Evolutionary conservation across 2,888 invertebrate species (phyloP), one percentile per base, ranked within the genome.

Genomic region (Ophion ventricosus): DNA sequence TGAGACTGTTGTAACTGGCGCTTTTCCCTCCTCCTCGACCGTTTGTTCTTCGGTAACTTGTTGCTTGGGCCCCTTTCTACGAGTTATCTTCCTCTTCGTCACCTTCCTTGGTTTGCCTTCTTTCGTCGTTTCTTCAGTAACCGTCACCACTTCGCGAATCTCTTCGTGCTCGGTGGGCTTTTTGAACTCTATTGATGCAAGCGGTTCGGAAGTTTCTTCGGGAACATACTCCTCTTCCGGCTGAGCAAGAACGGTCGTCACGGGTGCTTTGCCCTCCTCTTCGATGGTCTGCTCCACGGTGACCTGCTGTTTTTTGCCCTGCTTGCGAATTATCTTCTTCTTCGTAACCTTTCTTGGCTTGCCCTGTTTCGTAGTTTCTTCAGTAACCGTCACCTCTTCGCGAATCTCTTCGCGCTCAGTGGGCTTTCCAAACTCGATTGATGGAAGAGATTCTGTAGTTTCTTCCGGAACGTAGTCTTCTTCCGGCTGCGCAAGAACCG

Each of bases 31-130:
- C 88, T 93, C 91, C 88, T 94, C 92, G 63, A 94, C 90, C 25
- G 94, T 94, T 73, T 92, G 89, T 70, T 94, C 94, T 92, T 94
- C 93, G 0, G 94, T 94, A n/a, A 94, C 89, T 90, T 94, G 94
- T 78, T 93, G 91, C 87, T 91, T 93, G 59, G 91, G 88, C 72
- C 92, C 94, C 85, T 92, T 92, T 69, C 94, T 49, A n/a, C 66
- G 59, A 57, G 70, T 89, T 43, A 88, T 89, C 75, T 80, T 89
- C 85, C 89, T 92, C 17, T 89, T 88, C 5, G 92, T 84, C 11
- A 43, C 14, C 14, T 43, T 43, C 14, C 43, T 43, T 43, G 43
- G 43, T 43, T 43, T 43, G 14, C 88, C 94, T 89, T 77, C 14
- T 54, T 90, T 35, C 73, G 87, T 86, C 0, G 80, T 83, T 74